Base-by-base conservation (phyloP, 2,797 vertebrate genomes). In the Falco novaeseelandiae region DNA sequence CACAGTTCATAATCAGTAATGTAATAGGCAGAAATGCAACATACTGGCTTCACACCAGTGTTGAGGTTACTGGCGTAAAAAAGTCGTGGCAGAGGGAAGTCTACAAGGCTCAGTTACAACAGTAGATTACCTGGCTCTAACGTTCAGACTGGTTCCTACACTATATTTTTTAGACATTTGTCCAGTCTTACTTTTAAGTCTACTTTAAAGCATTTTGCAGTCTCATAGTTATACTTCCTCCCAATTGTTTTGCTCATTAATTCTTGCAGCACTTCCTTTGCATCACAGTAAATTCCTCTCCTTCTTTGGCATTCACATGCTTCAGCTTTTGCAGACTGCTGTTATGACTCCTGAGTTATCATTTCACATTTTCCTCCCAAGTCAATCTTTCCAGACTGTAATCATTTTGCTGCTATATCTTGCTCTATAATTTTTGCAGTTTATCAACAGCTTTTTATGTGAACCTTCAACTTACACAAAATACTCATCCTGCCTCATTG, bases 351-450 rank as follows among this genome's bases (percentile, higher is more conserved):
- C 48, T n/a, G 40, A 89, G 44, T 44, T 73, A 80, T 42, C 55
- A 20, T 70, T 95, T 94, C 76, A 51, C 25, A n/a, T 90, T 76
- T 96, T 87, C 59, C 40, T 76, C 42, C n/a, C n/a, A 80, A 95
- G 40, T 93, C 84, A 93, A 0, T 87, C 36, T 65, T 92, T 87
- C 58, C 66, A 89, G 69, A 65, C 57, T 4, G 6, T 16, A 69
- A 79, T 38, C 3, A 66, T 65, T 91, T 80, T 89, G 26, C 44
- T 78, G 29, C 16, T 20, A 11, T 59, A 27, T 21, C 20, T 83
- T 86, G 40, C 46, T 65, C 21, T 38, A 67, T 36, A 73, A 58
- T 49, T 81, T 67, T 48, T 93, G 54, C 51, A 51, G 29, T 83
- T 94, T 62, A 70, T 85, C 84, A 86, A 34, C 46, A 29, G 16